phyloP scores from a whole-genome alignment of 2,113 vertebrate species.

The Heterotilapia buettikoferi region DNA sequence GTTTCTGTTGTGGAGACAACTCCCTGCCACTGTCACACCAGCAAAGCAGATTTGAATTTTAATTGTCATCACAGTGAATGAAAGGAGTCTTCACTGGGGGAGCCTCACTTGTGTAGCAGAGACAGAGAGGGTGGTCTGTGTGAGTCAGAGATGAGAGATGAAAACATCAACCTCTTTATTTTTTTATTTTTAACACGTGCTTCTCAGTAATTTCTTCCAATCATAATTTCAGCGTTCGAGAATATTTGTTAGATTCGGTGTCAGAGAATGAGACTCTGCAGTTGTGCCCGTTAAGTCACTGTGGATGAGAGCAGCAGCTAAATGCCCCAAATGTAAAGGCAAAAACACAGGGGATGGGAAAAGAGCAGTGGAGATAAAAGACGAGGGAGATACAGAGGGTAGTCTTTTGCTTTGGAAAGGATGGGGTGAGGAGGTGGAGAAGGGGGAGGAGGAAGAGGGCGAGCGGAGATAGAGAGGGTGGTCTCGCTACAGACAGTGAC shows the following conservation, averaged over 20 bases:
- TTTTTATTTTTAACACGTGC: background rate
- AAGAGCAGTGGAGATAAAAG: background rate
- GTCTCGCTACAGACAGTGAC: slow-evolving; percentile 50
- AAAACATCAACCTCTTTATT: background rate
- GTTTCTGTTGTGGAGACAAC: slow-evolving; percentile 38
- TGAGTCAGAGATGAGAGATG: background rate
- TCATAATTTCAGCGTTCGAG: background rate
- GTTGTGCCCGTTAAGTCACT: background rate
- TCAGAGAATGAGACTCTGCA: background rate
- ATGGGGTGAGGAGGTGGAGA: background rate
- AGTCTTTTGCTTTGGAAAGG: slow-evolving; percentile 16
- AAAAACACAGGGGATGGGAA: background rate
- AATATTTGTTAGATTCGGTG: slow-evolving; percentile 13
- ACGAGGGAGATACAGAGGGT: background rate
- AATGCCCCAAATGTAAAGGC: slow-evolving; percentile 24
- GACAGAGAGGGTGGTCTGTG: background rate
- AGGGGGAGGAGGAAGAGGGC: background rate
- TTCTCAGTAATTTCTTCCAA: background rate
- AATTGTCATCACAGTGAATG: slow-evolving; percentile 39
- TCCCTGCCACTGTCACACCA: slow-evolving; percentile 29
- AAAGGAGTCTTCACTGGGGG: background rate
- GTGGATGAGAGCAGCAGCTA: background rate
- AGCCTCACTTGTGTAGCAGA: background rate
- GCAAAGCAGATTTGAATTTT: slow-evolving; percentile 61
- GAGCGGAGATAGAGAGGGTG: slow-evolving; percentile 35